Base-by-base conservation (phyloP, 2,888 invertebrate genomes). In the Caenorhabditis sp. region DNA sequence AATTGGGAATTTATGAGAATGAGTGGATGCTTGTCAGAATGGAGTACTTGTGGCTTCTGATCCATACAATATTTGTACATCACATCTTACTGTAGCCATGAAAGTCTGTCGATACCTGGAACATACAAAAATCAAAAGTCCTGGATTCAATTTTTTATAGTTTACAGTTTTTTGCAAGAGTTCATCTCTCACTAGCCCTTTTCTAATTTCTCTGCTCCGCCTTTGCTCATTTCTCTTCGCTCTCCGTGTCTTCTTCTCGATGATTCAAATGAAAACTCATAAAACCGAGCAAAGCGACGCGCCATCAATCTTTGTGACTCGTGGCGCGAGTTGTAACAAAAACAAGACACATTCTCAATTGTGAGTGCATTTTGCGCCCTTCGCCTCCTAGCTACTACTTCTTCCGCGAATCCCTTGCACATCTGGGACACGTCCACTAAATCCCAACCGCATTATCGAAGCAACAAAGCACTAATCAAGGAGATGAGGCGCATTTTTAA, bases 291-390 rank as follows among this genome's bases (percentile, higher is more conserved):
- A 22, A 11, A 22, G 24, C 32, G 52, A 48, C 35, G 41, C 52
- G 27, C 37, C 65, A 65, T 65, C 65, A 65, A 65, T 65, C 65
- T 65, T 65, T 65, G 65, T 65, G 65, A 65, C 30, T 22, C 27
- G 53, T 26, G 45, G 27, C 32, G 46, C 11, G 17, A 35, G 65
- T 65, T 65, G 65, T 65, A 65, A 65, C 65, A 65, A 65, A 65
- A 65, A 65, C 53, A 53, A 53, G 32, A 26, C 37, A 26, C 22
- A 13, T 39, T 39, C 35, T 53, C 35, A 20, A 24, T 35, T 53
- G 35, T 24, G 37, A 26, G 24, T 53, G 15, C 35, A 27, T 20
- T 20, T 13, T 27, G 2, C 15, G 9, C 30, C 2, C 5, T 5
- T 20, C 11, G n/a, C 7, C 22, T 30, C 24, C 32, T 8, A 32